Conservation (phyloP, 2,888 invertebrate species). For the Fragum fragum region DNA sequence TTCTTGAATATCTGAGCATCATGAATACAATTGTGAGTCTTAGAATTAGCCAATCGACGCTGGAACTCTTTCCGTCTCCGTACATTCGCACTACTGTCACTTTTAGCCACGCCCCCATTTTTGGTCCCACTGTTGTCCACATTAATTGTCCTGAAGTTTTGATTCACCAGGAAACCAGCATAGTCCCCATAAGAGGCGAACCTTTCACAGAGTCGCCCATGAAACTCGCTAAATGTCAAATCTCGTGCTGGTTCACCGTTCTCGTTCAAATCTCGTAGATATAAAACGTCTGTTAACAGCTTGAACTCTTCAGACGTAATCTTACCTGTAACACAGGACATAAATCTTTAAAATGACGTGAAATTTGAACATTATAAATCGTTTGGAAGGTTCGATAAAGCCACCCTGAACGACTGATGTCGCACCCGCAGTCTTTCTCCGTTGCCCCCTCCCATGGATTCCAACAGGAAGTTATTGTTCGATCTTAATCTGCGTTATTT, state of each 20-base stretch:
- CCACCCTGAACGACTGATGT: too few species aligned
- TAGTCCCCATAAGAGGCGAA: conserved; percentile 68
- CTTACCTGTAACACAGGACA: conserved; percentile 25
- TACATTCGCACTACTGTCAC: conserved; percentile 21
- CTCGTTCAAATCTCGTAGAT: conserved; percentile 48
- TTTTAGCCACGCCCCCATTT: conserved; percentile 30
- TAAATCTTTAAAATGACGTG: too few species aligned
- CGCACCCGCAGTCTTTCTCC: too few species aligned
- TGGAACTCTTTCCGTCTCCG: conserved; percentile 61
- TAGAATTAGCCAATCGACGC: conserved; percentile 52
- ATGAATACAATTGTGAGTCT: conserved; percentile 59
- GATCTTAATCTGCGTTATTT: too few species aligned
- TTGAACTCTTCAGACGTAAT: conserved; percentile 59
- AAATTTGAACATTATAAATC: too few species aligned
- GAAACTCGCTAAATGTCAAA: conserved; percentile 60
- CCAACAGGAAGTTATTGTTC: too few species aligned
- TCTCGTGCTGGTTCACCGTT: conserved; percentile 26
- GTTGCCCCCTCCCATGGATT: too few species aligned
- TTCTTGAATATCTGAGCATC: conserved; percentile 64
- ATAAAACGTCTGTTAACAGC: conserved; percentile 58
- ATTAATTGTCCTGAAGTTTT: conserved; percentile 60
- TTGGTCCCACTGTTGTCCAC: conserved; percentile 38
- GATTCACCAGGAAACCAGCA: conserved; percentile 64
- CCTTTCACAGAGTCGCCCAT: conserved; percentile 62
- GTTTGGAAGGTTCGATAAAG: too few species aligned